Evolutionary conservation across 2,797 vertebrate species (phyloP).

Genomic region (Melanotaenia trifasciata): DNA sequence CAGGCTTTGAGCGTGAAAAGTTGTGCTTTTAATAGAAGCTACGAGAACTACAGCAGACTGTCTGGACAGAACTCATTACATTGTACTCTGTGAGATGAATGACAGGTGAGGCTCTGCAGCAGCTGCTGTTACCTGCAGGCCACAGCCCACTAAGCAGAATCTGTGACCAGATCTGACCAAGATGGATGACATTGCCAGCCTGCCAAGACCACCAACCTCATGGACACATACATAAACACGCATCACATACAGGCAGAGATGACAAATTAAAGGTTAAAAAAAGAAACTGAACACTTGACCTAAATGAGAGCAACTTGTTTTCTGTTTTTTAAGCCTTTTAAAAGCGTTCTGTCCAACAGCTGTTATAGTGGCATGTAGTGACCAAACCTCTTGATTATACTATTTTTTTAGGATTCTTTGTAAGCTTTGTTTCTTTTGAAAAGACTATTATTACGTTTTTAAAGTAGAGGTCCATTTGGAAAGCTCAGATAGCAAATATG

Average conservation of each 20-base stretch:
- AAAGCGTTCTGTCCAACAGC: too few relatives aligned
- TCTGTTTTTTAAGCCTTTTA: background rate
- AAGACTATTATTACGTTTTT: background rate
- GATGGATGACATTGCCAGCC: conserved; percentile 57
- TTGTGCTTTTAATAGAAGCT: conserved; percentile 4
- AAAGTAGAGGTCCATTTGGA: background rate
- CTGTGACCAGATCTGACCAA: conserved; percentile 52
- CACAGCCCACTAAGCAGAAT: conserved; percentile 32
- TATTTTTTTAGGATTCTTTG: too few relatives aligned
- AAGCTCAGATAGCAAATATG: background rate
- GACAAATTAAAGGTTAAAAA: conserved; percentile 2
- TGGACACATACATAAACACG: conserved; percentile 5
- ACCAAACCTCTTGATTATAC: background rate
- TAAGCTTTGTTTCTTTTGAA: background rate
- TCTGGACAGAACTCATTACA: conserved; percentile 27
- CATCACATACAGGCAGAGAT: background rate
- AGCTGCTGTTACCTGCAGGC: conserved; percentile 59
- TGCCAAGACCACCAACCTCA: conserved; percentile 18
- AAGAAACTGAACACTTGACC: background rate
- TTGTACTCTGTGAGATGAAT: conserved; percentile 37
- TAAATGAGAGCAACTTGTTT: too few relatives aligned
- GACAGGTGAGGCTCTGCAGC: conserved; percentile 52
- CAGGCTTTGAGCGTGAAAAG: conserved; percentile 2
- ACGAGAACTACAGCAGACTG: conserved; percentile 11
- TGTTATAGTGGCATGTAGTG: too few relatives aligned